phyloP scores from a whole-genome alignment of 2,888 invertebrate species.

The Himalopsyche japonica region DNA sequence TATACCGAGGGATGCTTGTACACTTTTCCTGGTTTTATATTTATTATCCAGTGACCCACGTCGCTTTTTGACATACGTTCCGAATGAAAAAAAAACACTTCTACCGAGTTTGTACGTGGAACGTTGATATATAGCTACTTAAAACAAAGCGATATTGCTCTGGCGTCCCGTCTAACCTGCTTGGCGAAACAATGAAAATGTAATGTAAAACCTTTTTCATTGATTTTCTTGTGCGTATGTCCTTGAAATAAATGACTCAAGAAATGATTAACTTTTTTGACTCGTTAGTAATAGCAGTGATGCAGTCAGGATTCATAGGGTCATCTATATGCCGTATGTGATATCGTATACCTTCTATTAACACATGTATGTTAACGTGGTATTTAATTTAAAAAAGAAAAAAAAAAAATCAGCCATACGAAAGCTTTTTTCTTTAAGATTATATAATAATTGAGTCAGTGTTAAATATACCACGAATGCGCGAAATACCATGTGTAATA shows the following conservation, averaged over 20 bases:
- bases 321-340: too few species aligned
- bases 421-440: too few species aligned
- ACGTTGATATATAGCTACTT: neutral
- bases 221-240: neutral
- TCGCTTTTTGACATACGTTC: neutral
- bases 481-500: too few species aligned
- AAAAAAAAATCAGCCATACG: too few species aligned
- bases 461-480: too few species aligned
- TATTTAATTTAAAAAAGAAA: too few species aligned
- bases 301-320: too few species aligned
- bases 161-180: neutral
- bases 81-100: neutral
- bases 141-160: neutral
- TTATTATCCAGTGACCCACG: neutral
- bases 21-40: neutral
- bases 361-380: too few species aligned
- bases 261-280: neutral
- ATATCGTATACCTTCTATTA: too few species aligned
- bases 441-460: too few species aligned
- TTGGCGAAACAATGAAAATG: neutral
- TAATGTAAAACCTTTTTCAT: neutral
- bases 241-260: neutral
- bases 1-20: too few species aligned
- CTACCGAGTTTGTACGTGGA: neutral
- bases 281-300: too few species aligned